Percentiles rank a stretch among this genome's conserved stretches.
Conservation (phyloP, 2,888 invertebrate genomes). For the Catocala fraxini region DNA sequence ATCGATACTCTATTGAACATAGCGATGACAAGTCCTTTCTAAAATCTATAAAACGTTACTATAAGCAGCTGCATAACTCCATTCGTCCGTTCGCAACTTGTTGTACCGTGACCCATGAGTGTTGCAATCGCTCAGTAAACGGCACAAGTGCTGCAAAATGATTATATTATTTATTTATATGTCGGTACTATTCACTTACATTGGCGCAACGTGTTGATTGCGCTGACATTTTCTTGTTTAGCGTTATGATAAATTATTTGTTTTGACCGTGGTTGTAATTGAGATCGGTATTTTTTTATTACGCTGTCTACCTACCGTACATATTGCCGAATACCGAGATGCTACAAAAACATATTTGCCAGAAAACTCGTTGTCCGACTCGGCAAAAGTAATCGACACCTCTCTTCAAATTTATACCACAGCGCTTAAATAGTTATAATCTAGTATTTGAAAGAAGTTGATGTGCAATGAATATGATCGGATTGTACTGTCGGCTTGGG, state of each 20-base stretch:
- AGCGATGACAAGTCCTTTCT: neutral
- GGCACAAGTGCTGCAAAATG: slow-evolving; percentile 55
- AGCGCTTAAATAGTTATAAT: too few relatives aligned
- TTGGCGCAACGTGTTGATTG: slow-evolving; percentile 42
- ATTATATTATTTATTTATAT: slow-evolving; percentile 56
- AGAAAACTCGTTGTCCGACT: too few relatives aligned
- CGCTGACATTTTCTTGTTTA: slow-evolving; percentile 29
- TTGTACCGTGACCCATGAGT: slow-evolving; percentile 40
- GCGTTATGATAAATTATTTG: slow-evolving; percentile 7
- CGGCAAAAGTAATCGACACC: too few relatives aligned
- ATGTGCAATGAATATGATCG: too few relatives aligned
- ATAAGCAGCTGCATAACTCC: slow-evolving; percentile 24
- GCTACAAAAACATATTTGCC: too few relatives aligned
- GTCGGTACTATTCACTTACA: slow-evolving; percentile 34
- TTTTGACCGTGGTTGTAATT: neutral
- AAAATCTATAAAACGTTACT: neutral
- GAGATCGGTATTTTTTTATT: too few relatives aligned
- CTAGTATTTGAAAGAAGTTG: too few relatives aligned
- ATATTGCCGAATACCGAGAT: too few relatives aligned
- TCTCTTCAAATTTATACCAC: too few relatives aligned
- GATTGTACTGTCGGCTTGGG: too few relatives aligned
- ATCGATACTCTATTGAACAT: too few relatives aligned
- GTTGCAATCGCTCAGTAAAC: slow-evolving; percentile 58
- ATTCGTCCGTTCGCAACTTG: slow-evolving; percentile 16
- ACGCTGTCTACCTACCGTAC: too few relatives aligned